Conservation (phyloP, 1,140 invertebrate species). For the Drosophila pseudoananassae region DNA sequence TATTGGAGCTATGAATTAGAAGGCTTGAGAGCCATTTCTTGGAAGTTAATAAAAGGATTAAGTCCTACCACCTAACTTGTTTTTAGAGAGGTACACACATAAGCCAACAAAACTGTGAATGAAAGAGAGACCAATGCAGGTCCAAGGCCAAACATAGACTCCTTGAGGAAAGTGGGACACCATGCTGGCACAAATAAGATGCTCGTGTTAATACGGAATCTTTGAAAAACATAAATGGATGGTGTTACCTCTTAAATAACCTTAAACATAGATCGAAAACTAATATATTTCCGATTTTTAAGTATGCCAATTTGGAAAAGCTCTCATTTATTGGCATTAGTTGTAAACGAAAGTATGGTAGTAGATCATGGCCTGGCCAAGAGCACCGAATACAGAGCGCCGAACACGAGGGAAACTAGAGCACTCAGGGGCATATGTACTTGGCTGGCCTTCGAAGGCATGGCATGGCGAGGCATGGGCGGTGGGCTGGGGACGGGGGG, state of each 20-base stretch:
- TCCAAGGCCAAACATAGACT: conserved; percentile 80
- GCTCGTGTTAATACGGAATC: not conserved
- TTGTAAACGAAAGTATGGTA: conserved; percentile 53
- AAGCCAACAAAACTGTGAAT: conserved; percentile 8
- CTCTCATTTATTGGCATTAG: not conserved
- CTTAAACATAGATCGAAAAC: too few relatives aligned
- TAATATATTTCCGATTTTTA: conserved; percentile 2
- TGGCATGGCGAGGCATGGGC: not conserved
- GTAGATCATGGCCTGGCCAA: conserved; percentile 76
- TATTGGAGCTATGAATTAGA: too few relatives aligned
- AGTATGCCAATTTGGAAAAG: not conserved
- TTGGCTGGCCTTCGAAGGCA: conserved; percentile 52
- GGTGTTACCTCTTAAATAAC: too few relatives aligned
- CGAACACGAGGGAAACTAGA: conserved; percentile 52
- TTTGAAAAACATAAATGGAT: too few relatives aligned
- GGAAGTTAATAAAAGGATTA: too few relatives aligned
- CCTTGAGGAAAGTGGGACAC: conserved; percentile 67
- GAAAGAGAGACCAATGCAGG: conserved; percentile 56
- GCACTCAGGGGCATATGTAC: conserved; percentile 65
- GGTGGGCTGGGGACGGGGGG: not conserved
- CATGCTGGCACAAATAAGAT: conserved; percentile 59
- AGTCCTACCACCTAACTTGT: not conserved
- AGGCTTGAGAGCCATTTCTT: too few relatives aligned
- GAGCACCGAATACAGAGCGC: conserved; percentile 20
- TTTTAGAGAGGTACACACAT: not conserved